These are phyloP conservation scores for Drosophila kepulauana DNA, from an alignment of 1,140 invertebrate genomes.

Conservation along the genomic window DNA sequence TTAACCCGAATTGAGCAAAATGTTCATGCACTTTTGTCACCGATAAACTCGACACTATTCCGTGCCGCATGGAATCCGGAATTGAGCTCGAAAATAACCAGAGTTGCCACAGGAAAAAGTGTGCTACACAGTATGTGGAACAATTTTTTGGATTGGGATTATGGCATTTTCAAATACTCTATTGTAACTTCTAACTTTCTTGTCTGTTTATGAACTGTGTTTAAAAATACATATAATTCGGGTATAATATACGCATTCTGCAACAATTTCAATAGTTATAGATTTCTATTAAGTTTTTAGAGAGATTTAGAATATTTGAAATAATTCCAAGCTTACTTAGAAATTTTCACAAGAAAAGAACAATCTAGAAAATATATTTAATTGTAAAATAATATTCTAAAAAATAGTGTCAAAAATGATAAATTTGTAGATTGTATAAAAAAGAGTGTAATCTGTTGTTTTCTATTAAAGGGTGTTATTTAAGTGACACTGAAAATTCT, in stretches of 20 bases:
- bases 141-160: neutral
- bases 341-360: too few relatives aligned
- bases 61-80: conserved; percentile 16
- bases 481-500: too few relatives aligned
- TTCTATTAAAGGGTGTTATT: too few relatives aligned
- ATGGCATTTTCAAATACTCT: neutral
- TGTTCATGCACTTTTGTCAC: conserved; percentile 43
- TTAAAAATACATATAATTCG: neutral
- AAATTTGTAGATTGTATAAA: too few relatives aligned
- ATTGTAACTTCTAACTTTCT: too few relatives aligned
- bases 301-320: too few relatives aligned
- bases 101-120: conserved; percentile 6
- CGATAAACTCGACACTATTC: conserved; percentile 38
- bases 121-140: neutral
- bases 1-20: conserved; percentile 61
- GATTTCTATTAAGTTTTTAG: too few relatives aligned
- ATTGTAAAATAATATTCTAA: too few relatives aligned
- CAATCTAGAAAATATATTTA: too few relatives aligned
- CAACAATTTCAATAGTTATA: neutral
- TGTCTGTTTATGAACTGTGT: neutral
- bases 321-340: too few relatives aligned
- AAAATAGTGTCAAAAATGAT: too few relatives aligned
- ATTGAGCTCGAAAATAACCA: conserved; percentile 24
- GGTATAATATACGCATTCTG: neutral
- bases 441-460: too few relatives aligned